Evolutionary conservation across 2,888 invertebrate species (phyloP), one percentile per base, ranked within the genome.

Genomic region (Lasioglossum malachurum): DNA sequence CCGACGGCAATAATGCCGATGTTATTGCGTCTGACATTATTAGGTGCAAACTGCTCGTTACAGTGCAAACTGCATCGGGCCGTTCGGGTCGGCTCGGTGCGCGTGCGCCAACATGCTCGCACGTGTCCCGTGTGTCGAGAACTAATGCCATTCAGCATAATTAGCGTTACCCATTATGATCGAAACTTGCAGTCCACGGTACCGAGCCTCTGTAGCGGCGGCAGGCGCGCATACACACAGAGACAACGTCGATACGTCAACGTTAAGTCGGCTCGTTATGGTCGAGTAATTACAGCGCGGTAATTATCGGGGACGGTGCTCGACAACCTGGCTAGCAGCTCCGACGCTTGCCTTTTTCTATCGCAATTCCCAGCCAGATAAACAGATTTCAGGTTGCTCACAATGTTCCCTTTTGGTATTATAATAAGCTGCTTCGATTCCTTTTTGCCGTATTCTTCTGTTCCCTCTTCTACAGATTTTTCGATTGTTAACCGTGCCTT

Each of bases 31-130:
- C 83, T 84, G 87, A 86, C 87, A 78, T 90, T 90, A 91, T 92
- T 89, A 87, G 83, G 83, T 79, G 87, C 83, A 85, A 91, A 92
- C 84, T 86, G 87, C 86, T 90, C 84, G 88, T 90, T 91, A 89
- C 88, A 78, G 49, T 87, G 78, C 85, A 90, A 88, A 80, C 88
- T 80, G 83, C 73, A 71, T 76, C 44, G 2, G 74, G 35, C 27
- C 44, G n/a, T 38, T 74, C 4, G 16, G 27, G 53, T 74, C 10
- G 8, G 53, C 27, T 23, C 19, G 38, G 5, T 23, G 16, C 19
- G 35, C 19, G 46, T 2, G 14, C 1, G 35, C 35, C 14, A n/a
- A 44, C n/a, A n/a, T 7, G 49, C n/a, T 67, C 76, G 76, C 73
- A 49, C 60, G 38, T 72, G 64, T 86, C 64, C 74, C 35, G 69